phyloP scores from a whole-genome alignment of 2,888 invertebrate genomes.

The Torymus auratus region DNA sequence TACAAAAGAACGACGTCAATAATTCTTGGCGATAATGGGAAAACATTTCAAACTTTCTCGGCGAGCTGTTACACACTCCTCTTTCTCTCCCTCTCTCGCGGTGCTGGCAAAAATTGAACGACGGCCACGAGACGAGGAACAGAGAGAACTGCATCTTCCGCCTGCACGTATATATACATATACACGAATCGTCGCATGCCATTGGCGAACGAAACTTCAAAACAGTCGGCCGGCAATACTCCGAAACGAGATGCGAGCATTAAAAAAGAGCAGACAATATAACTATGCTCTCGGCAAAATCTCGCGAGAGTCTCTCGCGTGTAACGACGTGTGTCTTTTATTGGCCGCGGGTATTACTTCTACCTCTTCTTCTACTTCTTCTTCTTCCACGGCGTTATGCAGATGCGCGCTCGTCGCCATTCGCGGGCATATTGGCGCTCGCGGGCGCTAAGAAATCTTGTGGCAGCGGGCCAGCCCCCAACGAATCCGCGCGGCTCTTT shows the following conservation, averaged over 20 bases:
- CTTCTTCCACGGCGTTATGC: constrained; percentile 67
- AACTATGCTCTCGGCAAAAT: too few relatives aligned
- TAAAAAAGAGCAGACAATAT: neutral
- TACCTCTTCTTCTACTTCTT: too few relatives aligned
- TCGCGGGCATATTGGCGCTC: constrained; percentile 74
- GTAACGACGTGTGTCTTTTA: constrained; percentile 68
- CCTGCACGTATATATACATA: constrained; percentile 39
- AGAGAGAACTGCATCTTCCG: constrained; percentile 38
- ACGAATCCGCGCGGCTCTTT: constrained; percentile 38
- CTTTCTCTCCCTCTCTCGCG: neutral
- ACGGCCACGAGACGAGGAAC: neutral
- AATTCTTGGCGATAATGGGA: constrained; percentile 56
- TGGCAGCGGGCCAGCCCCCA: constrained; percentile 69
- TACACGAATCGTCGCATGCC: constrained; percentile 5
- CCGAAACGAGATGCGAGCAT: constrained; percentile 12
- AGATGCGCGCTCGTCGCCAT: constrained; percentile 62
- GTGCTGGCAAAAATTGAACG: constrained; percentile 42
- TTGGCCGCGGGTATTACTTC: constrained; percentile 69
- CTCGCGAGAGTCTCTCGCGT: too few relatives aligned
- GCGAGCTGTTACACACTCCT: neutral
- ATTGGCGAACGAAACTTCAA: constrained; percentile 35
- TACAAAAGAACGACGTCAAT: constrained; percentile 55
- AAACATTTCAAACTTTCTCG: constrained; percentile 55
- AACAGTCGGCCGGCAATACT: constrained; percentile 23
- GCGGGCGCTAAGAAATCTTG: constrained; percentile 71